Conservation (phyloP, 2,797 vertebrate species). For the Macropus fuliginosus region DNA sequence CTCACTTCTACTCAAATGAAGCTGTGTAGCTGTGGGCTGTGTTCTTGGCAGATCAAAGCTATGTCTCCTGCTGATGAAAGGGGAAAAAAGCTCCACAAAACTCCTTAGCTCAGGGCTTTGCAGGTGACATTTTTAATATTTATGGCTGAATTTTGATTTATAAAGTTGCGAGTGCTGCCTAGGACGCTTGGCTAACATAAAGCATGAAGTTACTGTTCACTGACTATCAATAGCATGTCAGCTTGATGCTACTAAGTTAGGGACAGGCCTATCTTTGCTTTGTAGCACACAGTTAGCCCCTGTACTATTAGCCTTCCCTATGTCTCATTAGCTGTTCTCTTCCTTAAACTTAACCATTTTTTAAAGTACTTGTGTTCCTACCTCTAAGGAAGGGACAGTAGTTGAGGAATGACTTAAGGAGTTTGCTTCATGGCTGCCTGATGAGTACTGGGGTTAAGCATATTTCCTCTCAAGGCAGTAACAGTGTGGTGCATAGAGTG, state of each 20-base stretch:
- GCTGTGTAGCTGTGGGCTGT: background rate
- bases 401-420: background rate
- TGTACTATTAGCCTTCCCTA: background rate
- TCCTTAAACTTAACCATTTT: background rate
- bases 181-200: background rate
- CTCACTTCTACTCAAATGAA: background rate
- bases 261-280: background rate
- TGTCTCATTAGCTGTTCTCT: background rate
- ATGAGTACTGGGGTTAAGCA: background rate
- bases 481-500: background rate
- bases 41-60: background rate
- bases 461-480: background rate
- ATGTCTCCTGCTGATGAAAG: background rate
- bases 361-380: background rate
- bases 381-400: background rate
- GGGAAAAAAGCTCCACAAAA: background rate
- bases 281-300: background rate
- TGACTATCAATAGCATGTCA: background rate
- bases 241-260: background rate
- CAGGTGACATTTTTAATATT: background rate
- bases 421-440: background rate
- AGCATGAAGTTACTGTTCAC: background rate
- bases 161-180: background rate
- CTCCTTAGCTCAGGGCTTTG: background rate
- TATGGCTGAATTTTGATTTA: slow-evolving; percentile 12